These are phyloP conservation scores for Prosopocoilus inquinatus DNA, from an alignment of 2,888 invertebrate species.

Conservation along the genomic window DNA sequence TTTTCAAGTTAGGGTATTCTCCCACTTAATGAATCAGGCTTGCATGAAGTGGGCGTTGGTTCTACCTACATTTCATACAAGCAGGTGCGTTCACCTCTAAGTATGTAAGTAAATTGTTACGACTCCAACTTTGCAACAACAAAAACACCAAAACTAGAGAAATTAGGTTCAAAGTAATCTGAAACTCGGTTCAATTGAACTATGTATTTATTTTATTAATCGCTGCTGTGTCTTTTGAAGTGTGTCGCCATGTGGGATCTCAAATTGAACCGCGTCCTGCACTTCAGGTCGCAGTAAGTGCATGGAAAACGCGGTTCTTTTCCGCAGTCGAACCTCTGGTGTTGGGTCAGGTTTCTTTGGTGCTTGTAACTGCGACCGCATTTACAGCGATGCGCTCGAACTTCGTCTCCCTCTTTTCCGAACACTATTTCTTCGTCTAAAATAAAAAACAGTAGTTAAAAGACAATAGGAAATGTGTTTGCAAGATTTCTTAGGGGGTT, in stretches of 20 bases:
- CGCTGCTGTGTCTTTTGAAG: not conserved
- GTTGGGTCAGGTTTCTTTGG: conserved; percentile 1
- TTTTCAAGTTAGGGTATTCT: too few relatives aligned
- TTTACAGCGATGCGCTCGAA: not conserved
- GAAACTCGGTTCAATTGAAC: too few relatives aligned
- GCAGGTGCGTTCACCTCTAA: too few relatives aligned
- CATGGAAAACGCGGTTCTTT: conserved; percentile 9
- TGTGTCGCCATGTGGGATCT: not conserved
- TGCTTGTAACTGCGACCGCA: not conserved
- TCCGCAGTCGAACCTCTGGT: conserved; percentile 9
- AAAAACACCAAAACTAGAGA: too few relatives aligned
- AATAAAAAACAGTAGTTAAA: not conserved
- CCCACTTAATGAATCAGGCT: too few relatives aligned
- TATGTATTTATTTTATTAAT: not conserved
- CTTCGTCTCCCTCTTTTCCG: too few relatives aligned
- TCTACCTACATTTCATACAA: too few relatives aligned
- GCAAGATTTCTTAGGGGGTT: not conserved
- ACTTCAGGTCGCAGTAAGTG: not conserved
- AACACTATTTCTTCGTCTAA: too few relatives aligned
- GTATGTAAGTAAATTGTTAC: too few relatives aligned
- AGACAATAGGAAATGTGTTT: not conserved
- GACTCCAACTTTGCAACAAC: too few relatives aligned
- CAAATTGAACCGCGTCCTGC: not conserved
- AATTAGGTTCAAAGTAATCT: too few relatives aligned
- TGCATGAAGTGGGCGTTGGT: too few relatives aligned